phyloP scores from a whole-genome alignment of 2,797 vertebrate species.

The Coluber constrictor region DNA sequence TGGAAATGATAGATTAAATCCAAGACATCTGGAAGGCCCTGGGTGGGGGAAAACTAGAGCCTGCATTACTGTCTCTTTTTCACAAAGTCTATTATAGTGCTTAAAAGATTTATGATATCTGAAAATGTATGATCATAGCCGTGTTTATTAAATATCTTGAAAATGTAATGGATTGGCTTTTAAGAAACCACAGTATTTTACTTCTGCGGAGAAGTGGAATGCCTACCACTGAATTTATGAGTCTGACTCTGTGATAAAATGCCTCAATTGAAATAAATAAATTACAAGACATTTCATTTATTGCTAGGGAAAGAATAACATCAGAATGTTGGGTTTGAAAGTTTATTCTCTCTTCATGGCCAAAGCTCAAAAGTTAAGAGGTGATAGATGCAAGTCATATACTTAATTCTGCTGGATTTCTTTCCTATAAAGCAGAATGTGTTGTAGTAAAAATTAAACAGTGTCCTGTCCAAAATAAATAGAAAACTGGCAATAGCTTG shows the following conservation, averaged over 20 bases:
- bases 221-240: constrained; percentile 27
- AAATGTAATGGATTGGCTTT: constrained; percentile 23
- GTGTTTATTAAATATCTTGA: constrained; percentile 23
- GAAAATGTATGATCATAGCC: constrained; percentile 3
- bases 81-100: no score
- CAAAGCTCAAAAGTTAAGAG: neutral
- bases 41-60: neutral
- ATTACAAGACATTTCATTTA: constrained; percentile 20
- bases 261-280: constrained; percentile 30
- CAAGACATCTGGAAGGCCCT: neutral
- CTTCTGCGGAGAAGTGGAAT: constrained; percentile 10
- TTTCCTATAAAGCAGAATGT: neutral
- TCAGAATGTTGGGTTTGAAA: neutral
- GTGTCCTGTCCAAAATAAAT: neutral
- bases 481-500: neutral
- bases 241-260: constrained; percentile 22
- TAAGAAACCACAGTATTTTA: constrained; percentile 21
- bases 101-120: constrained; percentile 25
- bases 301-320: constrained; percentile 28
- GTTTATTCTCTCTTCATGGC: neutral
- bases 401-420: neutral
- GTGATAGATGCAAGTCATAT: neutral
- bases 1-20: neutral
- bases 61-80: neutral
- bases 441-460: neutral